A percentile compares a stretch with the other conserved stretches of the same genome.
phyloP scores from a whole-genome alignment of 2,888 invertebrate species.

The Agapetus fuscipes region DNA sequence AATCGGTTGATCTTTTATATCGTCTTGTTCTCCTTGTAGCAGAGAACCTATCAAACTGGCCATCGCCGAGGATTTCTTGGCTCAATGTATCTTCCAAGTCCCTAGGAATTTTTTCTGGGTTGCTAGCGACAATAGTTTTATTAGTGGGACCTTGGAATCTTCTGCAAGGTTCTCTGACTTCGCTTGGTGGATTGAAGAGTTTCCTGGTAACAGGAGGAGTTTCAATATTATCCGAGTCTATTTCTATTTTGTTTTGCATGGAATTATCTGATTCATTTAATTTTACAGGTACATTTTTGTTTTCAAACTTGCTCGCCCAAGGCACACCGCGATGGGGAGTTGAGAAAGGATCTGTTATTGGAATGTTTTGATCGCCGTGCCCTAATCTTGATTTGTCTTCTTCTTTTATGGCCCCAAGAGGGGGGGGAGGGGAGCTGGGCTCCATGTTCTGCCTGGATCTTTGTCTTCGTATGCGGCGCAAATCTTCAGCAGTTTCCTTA shows the following conservation, averaged over 20 bases:
- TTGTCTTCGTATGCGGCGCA: conserved; percentile 48
- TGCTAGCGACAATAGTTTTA: conserved; percentile 31
- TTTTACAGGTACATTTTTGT: not conserved
- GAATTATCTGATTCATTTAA: conserved; percentile 32
- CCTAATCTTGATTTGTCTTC: conserved; percentile 48
- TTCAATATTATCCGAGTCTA: conserved; percentile 85
- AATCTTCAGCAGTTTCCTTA: conserved; percentile 58
- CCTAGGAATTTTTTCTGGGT: conserved; percentile 32
- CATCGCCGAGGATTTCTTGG: conserved; percentile 53
- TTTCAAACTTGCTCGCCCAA: not conserved
- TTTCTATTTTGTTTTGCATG: conserved; percentile 56
- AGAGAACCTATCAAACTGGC: conserved; percentile 78
- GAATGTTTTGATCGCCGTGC: not conserved
- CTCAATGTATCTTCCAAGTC: conserved; percentile 28
- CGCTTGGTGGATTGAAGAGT: conserved; percentile 53
- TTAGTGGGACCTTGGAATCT: conserved; percentile 32
- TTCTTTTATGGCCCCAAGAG: conserved; percentile 49
- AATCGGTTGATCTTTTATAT: conserved; percentile 58
- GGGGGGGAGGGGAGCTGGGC: conserved; percentile 33
- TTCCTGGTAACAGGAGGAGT: conserved; percentile 76
- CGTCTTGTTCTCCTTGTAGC: conserved; percentile 71
- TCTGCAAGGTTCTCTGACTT: conserved; percentile 49
- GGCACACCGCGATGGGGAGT: not conserved
- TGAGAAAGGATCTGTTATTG: not conserved
- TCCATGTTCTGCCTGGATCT: conserved; percentile 38